These are phyloP conservation scores for Edolisoma coerulescens DNA, from an alignment of 2,113 vertebrate species.

Conservation along the genomic window DNA sequence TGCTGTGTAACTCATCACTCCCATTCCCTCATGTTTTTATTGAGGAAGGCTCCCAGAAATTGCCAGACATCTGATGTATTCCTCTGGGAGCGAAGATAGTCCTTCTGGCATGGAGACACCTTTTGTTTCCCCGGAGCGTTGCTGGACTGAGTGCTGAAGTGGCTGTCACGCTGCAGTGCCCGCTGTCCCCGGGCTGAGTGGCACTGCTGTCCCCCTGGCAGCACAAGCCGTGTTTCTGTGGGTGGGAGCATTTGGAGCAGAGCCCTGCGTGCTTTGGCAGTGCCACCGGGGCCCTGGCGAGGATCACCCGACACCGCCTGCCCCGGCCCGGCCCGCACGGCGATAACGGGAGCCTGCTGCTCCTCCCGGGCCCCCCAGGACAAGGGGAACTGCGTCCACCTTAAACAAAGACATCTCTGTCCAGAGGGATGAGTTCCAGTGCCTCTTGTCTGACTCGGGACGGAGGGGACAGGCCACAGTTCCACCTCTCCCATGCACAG, in stretches of 20 bases:
- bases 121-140: not conserved
- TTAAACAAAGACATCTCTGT: not conserved
- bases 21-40: not conserved
- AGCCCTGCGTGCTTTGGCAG: constrained; percentile 40
- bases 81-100: not conserved
- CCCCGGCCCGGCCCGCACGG: not conserved
- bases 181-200: not conserved
- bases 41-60: not conserved
- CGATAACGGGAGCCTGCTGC: not conserved
- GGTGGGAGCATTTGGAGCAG: not conserved
- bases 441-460: not conserved
- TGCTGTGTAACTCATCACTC: not conserved
- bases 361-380: not conserved
- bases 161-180: not conserved
- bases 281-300: constrained; percentile 34
- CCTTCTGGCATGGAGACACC: not conserved
- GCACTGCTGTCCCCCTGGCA: not conserved
- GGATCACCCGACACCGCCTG: constrained; percentile 38
- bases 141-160: constrained; percentile 25
- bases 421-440: not conserved
- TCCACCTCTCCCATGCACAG: fast-evolving
- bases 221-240: not conserved
- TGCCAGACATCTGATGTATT: not conserved
- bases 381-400: not conserved
- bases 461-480: not conserved